A percentile compares a stretch with the other conserved stretches of the same genome.
These are phyloP conservation scores for Trematomus bernacchii DNA, from an alignment of 2,797 vertebrate genomes.

Conservation along the genomic window DNA sequence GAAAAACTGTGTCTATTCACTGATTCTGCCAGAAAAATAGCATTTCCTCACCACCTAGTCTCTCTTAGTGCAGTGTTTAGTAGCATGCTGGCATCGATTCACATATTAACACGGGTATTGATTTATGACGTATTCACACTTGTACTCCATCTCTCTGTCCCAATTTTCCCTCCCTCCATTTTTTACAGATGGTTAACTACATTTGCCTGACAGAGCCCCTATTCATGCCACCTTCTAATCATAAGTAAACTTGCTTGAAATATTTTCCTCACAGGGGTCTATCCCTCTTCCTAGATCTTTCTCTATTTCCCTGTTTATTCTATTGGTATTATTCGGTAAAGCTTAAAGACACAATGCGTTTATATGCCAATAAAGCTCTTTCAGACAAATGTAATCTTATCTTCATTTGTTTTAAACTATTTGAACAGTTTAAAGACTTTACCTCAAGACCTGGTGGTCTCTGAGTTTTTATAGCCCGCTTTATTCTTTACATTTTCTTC, in stretches of 20 bases:
- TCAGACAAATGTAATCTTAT: background rate
- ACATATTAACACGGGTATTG: slow-evolving; percentile 8
- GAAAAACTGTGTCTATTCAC: slow-evolving; percentile 17
- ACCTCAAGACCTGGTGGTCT: background rate
- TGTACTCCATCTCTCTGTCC: slow-evolving; percentile 14
- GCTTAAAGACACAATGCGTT: slow-evolving; percentile 4
- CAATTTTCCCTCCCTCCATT: slow-evolving; percentile 41
- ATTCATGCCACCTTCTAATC: slow-evolving; percentile 48
- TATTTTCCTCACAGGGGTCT: slow-evolving; percentile 27
- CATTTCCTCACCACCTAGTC: slow-evolving; percentile 52
- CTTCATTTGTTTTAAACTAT: background rate
- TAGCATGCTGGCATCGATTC: slow-evolving; percentile 40
- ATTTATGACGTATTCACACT: slow-evolving; percentile 19
- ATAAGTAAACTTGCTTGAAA: slow-evolving; percentile 44
- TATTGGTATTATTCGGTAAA: slow-evolving; percentile 11
- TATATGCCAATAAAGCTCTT: background rate
- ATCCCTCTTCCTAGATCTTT: slow-evolving; percentile 37
- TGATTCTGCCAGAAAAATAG: slow-evolving; percentile 41
- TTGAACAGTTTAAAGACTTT: background rate
- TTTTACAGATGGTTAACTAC: slow-evolving; percentile 54
- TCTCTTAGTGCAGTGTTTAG: slow-evolving; percentile 34
- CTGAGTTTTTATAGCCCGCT: background rate
- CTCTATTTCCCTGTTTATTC: background rate
- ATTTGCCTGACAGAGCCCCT: slow-evolving; percentile 36
- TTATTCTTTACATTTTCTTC: background rate